phyloP scores from a whole-genome alignment of 2,797 vertebrate species.

The Halcyon chelicuti region DNA sequence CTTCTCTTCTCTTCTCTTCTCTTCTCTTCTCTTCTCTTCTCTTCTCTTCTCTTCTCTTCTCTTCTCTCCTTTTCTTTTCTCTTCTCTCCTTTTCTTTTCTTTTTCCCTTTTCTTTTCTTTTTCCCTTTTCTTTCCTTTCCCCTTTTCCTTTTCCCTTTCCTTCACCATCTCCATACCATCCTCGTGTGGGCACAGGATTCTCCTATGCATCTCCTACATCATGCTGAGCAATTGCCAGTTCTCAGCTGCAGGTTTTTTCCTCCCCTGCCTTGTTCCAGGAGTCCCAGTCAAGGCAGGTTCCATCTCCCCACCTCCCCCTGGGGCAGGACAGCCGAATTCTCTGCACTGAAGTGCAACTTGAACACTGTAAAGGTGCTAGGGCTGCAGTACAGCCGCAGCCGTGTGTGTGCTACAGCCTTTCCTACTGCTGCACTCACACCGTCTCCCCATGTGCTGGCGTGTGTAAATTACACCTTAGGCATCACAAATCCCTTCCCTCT shows the following conservation, averaged over 20 bases:
- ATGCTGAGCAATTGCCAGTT: neutral
- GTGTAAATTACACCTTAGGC: neutral
- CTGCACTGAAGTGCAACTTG: neutral
- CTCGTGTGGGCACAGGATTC: fast-evolving
- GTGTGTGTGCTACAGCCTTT: neutral
- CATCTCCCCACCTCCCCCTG: neutral
- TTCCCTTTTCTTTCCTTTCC: neutral
- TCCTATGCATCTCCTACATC: neutral
- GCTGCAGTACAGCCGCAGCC: neutral
- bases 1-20: too few species aligned
- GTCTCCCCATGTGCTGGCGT: neutral
- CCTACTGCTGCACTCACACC: neutral
- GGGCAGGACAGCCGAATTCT: neutral
- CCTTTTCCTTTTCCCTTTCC: neutral
- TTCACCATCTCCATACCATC: neutral
- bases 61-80: neutral
- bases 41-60: neutral
- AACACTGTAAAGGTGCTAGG: neutral
- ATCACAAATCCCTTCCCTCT: neutral
- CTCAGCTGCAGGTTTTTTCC: neutral
- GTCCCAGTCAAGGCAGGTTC: neutral
- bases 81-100: too few species aligned
- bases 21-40: neutral
- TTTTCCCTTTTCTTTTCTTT: too few species aligned
- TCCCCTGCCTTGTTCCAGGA: neutral